A percentile compares a stretch with the other conserved stretches of the same genome.
These are phyloP conservation scores for Lutraria lutraria DNA, from an alignment of 2,888 invertebrate species.

Conservation along the genomic window DNA sequence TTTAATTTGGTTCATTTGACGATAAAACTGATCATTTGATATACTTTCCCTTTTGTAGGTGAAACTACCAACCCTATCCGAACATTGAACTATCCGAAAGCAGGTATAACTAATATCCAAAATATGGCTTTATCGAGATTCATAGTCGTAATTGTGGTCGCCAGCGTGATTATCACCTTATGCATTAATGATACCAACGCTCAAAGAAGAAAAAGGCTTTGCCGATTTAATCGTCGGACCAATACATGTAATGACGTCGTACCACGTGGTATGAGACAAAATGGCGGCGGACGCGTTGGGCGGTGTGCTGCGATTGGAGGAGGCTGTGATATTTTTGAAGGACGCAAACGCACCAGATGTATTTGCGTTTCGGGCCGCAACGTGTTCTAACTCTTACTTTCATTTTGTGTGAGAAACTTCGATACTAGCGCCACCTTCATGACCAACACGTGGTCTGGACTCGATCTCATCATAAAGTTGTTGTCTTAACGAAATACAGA, in stretches of 20 bases:
- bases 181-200: neutral
- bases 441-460: too few relatives aligned
- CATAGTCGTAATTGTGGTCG: neutral
- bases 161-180: neutral
- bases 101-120: too few relatives aligned
- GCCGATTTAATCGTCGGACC: neutral
- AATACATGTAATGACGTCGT: neutral
- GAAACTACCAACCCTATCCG: too few relatives aligned
- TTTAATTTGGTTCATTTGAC: too few relatives aligned
- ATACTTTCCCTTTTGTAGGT: too few relatives aligned
- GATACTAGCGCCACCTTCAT: too few relatives aligned
- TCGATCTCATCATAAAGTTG: too few relatives aligned
- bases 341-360: slow-evolving; percentile 3
- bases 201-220: neutral
- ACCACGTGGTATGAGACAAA: neutral
- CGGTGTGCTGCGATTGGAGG: neutral
- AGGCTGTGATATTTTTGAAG: neutral
- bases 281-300: neutral
- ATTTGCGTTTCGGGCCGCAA: neutral
- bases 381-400: neutral
- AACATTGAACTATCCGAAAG: too few relatives aligned
- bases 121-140: neutral
- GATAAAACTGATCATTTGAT: too few relatives aligned
- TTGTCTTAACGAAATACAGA: too few relatives aligned
- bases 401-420: too few relatives aligned